Evolutionary conservation across 2,797 vertebrate species (phyloP).

Genomic region (Gallinago stenura): DNA sequence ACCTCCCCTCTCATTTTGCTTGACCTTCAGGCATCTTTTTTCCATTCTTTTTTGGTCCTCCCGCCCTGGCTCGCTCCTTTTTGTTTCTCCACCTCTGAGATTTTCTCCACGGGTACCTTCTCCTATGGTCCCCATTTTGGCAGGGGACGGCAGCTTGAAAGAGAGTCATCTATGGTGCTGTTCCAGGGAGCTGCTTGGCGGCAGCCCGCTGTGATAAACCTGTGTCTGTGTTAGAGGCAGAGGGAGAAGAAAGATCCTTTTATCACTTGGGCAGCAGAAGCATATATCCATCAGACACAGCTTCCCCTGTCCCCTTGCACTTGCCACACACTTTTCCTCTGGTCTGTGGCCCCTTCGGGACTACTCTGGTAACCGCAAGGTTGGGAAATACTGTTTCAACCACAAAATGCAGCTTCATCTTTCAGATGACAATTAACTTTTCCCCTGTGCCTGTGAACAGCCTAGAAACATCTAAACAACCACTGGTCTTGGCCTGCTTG

Average conservation of each 20-base stretch:
- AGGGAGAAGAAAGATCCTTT: neutral
- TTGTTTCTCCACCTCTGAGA: neutral
- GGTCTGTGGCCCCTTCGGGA: neutral
- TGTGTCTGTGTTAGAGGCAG: neutral
- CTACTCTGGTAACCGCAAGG: neutral
- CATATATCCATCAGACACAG: neutral
- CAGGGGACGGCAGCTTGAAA: neutral
- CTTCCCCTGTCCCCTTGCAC: neutral
- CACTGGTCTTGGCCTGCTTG: neutral
- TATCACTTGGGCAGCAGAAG: neutral
- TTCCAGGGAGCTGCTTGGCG: neutral
- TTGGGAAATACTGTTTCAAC: conserved; percentile 36
- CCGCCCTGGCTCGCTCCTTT: neutral
- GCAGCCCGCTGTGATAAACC: neutral
- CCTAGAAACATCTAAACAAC: neutral
- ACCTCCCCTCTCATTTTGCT: neutral
- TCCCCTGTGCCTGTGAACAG: neutral
- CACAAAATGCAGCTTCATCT: conserved; percentile 33
- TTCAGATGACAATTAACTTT: conserved; percentile 14
- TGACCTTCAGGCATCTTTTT: neutral
- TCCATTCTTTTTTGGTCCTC: neutral
- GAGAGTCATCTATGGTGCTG: fast-evolving
- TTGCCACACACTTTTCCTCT: neutral
- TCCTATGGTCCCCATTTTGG: neutral
- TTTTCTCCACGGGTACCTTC: neutral